Evolutionary conservation across 2,113 vertebrate genomes (phyloP), one percentile per base, ranked within the genome.

Genomic region (Columba livia): DNA sequence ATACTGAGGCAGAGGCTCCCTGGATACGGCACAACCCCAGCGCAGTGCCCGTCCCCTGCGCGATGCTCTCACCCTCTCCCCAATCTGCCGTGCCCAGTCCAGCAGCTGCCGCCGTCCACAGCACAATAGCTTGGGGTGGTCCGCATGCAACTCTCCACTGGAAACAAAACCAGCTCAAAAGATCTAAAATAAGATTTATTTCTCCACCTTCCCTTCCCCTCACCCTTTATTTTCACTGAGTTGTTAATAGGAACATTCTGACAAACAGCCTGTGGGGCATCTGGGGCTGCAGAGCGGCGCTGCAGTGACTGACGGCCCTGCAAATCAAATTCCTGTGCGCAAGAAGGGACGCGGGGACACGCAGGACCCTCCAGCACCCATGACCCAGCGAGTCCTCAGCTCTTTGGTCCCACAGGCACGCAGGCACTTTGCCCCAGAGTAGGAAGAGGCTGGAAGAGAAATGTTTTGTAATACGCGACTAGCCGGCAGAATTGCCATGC

Each of bases 61-160:
- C 18, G 75, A 92, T 89, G 86, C 91, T 84, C 86, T 77, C 78
- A 94, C 78, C 90, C 67, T 93, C 94, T 88, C 91, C 69, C 83
- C 93, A 78, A 79, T 79, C 90, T 84, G 79, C 96, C 61, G 53
- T 54, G 73, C 31, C 25, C 42, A 74, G 86, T 75, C 70, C 69
- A 81, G 89, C 71, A 95, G 79, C 72, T 96, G 89, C 90, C 42
- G 0, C 58, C 61, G 85, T 85, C 91, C 74, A 29, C 87, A 96
- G 93, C 85, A 95, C 95, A 97, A 96, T 92, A 95, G 83, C 96
- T 93, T 79, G 90, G 95, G 95, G 95, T 96, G 96, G 95, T 97
- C 95, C 17, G 2, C 87, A 89, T 81, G 88, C 88, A 95, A 93
- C 83, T 95, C 90, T 75, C 88, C 88, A 92, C 81, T 69, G 57